phyloP scores from a whole-genome alignment of 2,888 invertebrate genomes.

The Drosophila merina region DNA sequence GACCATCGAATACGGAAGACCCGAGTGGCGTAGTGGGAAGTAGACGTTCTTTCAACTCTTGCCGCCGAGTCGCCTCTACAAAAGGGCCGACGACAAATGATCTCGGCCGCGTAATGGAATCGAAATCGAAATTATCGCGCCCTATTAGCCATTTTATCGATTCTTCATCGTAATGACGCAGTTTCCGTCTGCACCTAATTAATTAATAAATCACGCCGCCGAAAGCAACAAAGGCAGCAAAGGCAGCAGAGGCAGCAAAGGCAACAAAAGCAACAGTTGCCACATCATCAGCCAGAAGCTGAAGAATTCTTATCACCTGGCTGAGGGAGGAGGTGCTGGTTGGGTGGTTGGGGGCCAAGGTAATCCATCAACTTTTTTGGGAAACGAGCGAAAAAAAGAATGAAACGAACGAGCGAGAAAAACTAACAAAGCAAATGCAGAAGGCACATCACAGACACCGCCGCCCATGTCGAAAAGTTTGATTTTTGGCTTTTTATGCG shows the following conservation, averaged over 20 bases:
- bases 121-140: constrained; percentile 14
- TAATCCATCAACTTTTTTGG: constrained; percentile 75
- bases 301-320: constrained; percentile 46
- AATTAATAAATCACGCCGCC: constrained; percentile 76
- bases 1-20: constrained; percentile 44
- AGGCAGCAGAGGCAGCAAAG: constrained; percentile 32
- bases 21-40: constrained; percentile 26
- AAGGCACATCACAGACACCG: constrained; percentile 74
- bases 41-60: constrained; percentile 62
- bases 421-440: constrained; percentile 59
- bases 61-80: constrained; percentile 46
- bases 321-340: constrained; percentile 2
- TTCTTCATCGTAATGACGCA: constrained; percentile 47
- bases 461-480: constrained; percentile 80
- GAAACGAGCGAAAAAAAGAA: constrained; percentile 64
- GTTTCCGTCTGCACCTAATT: constrained; percentile 72
- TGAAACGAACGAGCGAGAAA: constrained; percentile 62
- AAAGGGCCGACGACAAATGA: constrained; percentile 59
- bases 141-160: constrained; percentile 54
- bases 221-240: constrained; percentile 45
- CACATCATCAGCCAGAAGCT: constrained; percentile 48
- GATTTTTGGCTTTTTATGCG: constrained; percentile 81
- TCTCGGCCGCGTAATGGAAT: constrained; percentile 45
- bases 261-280: constrained; percentile 48
- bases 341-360: constrained; percentile 41